These are phyloP conservation scores for Andinoacara biseriatus DNA, from an alignment of 2,113 vertebrate species.

Conservation along the genomic window DNA sequence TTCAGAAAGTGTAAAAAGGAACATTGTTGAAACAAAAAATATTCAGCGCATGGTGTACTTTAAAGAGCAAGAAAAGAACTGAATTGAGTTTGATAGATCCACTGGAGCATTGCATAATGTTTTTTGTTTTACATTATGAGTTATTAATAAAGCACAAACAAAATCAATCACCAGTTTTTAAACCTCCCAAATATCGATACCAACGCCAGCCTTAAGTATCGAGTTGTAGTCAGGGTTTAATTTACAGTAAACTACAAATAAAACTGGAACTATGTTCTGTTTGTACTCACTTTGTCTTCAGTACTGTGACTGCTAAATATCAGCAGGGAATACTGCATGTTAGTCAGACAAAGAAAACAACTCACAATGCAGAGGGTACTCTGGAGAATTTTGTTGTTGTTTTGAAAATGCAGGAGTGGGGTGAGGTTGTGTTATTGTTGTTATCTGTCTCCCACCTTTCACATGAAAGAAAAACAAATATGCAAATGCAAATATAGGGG, in stretches of 20 bases:
- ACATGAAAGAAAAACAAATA: constrained; percentile 40
- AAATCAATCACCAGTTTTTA: neutral
- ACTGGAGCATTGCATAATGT: neutral
- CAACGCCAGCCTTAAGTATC: neutral
- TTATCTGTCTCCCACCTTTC: constrained; percentile 15
- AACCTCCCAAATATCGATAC: neutral
- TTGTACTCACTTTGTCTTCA: constrained; percentile 17
- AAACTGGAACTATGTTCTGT: neutral
- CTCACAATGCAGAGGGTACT: constrained; percentile 14
- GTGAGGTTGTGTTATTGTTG: neutral
- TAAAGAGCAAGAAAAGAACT: neutral
- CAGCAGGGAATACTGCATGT: constrained; percentile 14
- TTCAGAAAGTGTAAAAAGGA: neutral
- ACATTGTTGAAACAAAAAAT: neutral
- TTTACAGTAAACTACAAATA: neutral
- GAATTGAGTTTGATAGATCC: neutral
- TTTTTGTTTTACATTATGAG: neutral
- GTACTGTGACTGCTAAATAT: neutral
- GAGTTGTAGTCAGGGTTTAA: neutral
- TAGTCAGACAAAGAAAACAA: constrained; percentile 42
- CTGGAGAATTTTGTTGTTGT: constrained; percentile 15
- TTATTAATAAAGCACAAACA: neutral
- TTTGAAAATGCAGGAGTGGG: constrained; percentile 9
- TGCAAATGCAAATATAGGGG: constrained; percentile 30
- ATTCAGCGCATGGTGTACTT: neutral